Evolutionary conservation across 2,797 vertebrate genomes (phyloP).

Genomic region (Schizopygopsis pylzovi): DNA sequence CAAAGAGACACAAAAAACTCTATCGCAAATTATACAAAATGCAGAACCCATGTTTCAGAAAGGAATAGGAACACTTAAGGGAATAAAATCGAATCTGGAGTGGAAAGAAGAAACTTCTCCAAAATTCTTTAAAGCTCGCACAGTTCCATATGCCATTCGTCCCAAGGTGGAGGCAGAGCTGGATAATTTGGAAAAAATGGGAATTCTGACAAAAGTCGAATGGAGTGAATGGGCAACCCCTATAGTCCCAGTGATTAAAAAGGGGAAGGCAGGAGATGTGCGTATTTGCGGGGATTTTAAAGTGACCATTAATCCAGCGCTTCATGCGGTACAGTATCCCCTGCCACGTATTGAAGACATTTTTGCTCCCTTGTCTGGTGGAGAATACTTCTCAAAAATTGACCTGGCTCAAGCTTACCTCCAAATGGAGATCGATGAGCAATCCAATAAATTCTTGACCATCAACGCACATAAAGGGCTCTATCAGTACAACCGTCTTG

Average conservation of each 20-base stretch:
- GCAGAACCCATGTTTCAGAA: neutral
- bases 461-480: too few species aligned
- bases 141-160: neutral
- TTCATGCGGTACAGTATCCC: conserved; percentile 41
- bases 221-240: neutral
- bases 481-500: too few species aligned
- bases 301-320: conserved; percentile 35
- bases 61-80: conserved; percentile 12
- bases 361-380: conserved; percentile 29
- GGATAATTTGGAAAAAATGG: neutral
- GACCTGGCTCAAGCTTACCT: too few species aligned
- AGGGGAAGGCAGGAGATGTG: neutral
- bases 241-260: neutral
- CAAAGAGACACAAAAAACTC: neutral
- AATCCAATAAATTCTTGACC: too few species aligned
- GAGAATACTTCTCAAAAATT: conserved; percentile 34
- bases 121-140: neutral
- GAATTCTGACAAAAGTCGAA: neutral
- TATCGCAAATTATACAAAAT: neutral
- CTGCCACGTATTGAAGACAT: conserved; percentile 41
- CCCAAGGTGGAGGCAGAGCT: neutral
- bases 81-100: neutral
- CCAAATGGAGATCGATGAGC: too few species aligned
- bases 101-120: neutral
- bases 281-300: too few species aligned